Evolutionary conservation across 2,113 vertebrate species (phyloP), one percentile per base, ranked within the genome.

Genomic region (Eurypyga helias): DNA sequence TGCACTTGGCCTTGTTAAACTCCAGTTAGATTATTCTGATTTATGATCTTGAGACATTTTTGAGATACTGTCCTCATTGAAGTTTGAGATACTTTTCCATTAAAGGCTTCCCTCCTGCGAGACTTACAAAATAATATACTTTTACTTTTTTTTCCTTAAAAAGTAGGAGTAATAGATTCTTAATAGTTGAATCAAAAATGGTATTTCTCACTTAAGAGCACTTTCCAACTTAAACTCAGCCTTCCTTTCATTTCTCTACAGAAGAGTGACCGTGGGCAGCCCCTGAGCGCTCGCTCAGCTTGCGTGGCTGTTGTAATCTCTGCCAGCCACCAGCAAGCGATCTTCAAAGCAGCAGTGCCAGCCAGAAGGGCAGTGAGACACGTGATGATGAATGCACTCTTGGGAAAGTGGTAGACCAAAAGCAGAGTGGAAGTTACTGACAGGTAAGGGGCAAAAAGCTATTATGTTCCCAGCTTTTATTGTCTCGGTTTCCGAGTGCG

Each of bases 11-110:
- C n/a, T n/a, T n/a, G n/a, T n/a, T n/a, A n/a, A n/a, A n/a, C n/a
- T 87, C 64, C 55, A 90, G 90, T 60, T 93, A 89, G 52, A 71
- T 89, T 82, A 82, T 57, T 93, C 24, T 64, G 81, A 92, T 86
- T 87, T 78, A 81, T 90, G 77, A 84, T 87, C 55, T 55, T 64
- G 57, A 84, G 77, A 78, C 33, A 62, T 84, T 84, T 94, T 94
- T 82, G 73, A 91, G 69, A 87, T 55, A 84, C 28, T 34, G 49
- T 65, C 41, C 36, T 94, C 82, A 82, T 21, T 81, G 81, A 96
- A 91, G 26, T 33, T 75, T 72, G 54, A 82, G 81, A 92, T 89
- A 54, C 21, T 87, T 95, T 79, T 76, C 77, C 46, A 91, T 84
- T 93, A 78, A 85, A 71, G 16, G 13, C 36, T 57, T 57, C 65